Evolutionary conservation across 2,888 invertebrate species (phyloP).

Genomic region (Apamea monoglypha): DNA sequence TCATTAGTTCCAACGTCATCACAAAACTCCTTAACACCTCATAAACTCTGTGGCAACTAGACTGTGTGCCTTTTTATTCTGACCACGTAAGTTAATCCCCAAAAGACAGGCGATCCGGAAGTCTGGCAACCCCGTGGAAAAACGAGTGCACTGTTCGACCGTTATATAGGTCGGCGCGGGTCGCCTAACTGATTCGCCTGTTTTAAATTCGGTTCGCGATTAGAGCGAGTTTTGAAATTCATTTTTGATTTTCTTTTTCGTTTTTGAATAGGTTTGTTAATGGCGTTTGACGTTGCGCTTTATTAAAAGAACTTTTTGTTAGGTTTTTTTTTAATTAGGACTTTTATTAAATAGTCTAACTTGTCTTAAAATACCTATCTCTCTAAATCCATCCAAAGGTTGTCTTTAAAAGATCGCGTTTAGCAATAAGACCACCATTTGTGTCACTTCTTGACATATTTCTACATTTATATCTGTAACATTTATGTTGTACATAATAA

Average conservation of each 20-base stretch:
- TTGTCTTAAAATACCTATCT: neutral
- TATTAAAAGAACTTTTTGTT: neutral
- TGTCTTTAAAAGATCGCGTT: neutral
- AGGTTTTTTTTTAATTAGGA: neutral
- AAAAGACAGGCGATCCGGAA: conserved; percentile 42
- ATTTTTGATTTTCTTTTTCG: conserved; percentile 38
- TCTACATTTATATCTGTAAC: neutral
- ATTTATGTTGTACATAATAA: neutral
- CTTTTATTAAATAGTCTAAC: neutral
- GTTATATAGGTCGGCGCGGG: conserved; percentile 64
- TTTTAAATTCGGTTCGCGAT: conserved; percentile 66
- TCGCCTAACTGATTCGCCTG: conserved; percentile 54
- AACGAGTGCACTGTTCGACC: conserved; percentile 54
- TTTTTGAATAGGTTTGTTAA: conserved; percentile 13
- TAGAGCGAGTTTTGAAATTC: conserved; percentile 55
- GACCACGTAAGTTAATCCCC: conserved; percentile 34
- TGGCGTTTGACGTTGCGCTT: conserved; percentile 20
- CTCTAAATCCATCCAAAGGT: neutral
- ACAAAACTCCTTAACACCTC: neutral
- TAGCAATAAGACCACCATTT: neutral
- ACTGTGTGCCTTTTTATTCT: conserved; percentile 20
- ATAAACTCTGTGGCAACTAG: neutral
- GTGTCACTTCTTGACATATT: neutral
- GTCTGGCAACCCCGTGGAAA: conserved; percentile 40
- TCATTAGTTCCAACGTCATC: neutral